Base-by-base conservation (phyloP, 2,797 vertebrate species). In the Phataginus tricuspis region DNA sequence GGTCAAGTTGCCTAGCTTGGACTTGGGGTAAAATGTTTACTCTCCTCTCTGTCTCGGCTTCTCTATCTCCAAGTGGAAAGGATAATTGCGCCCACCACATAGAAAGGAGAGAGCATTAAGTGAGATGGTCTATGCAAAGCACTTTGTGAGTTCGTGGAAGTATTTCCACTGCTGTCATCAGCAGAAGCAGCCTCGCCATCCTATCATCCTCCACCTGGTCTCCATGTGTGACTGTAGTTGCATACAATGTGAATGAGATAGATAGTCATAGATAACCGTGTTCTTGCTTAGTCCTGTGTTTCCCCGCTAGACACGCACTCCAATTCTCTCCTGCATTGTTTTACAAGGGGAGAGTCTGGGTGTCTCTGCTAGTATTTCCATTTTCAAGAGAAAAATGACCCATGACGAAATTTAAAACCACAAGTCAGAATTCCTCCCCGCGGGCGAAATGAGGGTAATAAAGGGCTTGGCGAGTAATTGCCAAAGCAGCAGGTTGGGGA, bases 361-460 rank as follows among this genome's bases (percentile, higher is more conserved):
- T 71, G 14, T 94, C 57, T 89, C 74, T 2, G 4, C 45, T 37
- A 31, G 18, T 78, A 4, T 90, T 89, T 93, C 31, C 4, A 29
- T 88, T 82, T 86, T 61, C 42, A 21, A 63, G 71, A 91, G 51
- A 57, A 78, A 42, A 86, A 9, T 13, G 72, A 16, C n/a, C 68
- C 71, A 39, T 12, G 45, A 90, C 63, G 45, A 96, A 79, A 72
- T 64, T 55, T 29, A 79, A 83, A 88, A 19, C 39, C 34, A 3
- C 25, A 45, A 11, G 59, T 75, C 83, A 74, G 10, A 9, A 55
- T 79, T 96, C 63, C 57, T 91, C 57, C n/a, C 82, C 39, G 61
- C 37, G 74, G 64, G 72, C 37, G 45, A 84, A 79, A 51, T 53
- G 53, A 80, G 66, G 13, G 75, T 49, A 66, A 53, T 64, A 39